A percentile compares a stretch with the other conserved stretches of the same genome.
Conservation (phyloP, 2,888 invertebrate genomes). For the Tupiocoris notatus region DNA sequence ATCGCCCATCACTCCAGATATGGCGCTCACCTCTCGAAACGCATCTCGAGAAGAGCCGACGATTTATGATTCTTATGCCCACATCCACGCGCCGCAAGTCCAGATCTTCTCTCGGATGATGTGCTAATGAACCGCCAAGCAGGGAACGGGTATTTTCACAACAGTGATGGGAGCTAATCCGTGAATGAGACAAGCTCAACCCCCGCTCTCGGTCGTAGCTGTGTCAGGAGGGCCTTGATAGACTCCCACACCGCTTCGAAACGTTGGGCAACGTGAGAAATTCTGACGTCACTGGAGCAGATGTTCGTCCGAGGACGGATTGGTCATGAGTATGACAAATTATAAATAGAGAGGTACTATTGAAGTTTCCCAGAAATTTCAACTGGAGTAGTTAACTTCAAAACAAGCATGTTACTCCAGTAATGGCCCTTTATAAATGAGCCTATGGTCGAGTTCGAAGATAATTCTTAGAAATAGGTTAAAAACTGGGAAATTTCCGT, state of each 20-base stretch:
- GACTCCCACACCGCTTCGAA: conserved; percentile 15
- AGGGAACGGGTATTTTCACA: background rate
- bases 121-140: conserved; percentile 12
- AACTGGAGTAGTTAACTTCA: background rate
- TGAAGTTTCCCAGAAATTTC: background rate
- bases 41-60: background rate
- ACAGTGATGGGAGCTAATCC: conserved; percentile 4
- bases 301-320: conserved; percentile 9
- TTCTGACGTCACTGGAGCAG: conserved; percentile 17
- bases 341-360: background rate
- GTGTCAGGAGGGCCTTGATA: background rate
- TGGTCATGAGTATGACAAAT: background rate
- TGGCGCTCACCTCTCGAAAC: background rate
- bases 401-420: no score
- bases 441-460: no score
- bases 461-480: no score
- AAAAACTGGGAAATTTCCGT: no score
- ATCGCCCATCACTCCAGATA: background rate
- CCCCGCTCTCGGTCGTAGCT: background rate
- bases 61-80: background rate
- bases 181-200: background rate
- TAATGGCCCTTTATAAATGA: no score
- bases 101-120: conserved; percentile 6
- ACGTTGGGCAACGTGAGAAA: conserved; percentile 20
- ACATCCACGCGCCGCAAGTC: background rate